Base-by-base conservation (phyloP, 2,797 vertebrate species). In the Characodon lateralis region DNA sequence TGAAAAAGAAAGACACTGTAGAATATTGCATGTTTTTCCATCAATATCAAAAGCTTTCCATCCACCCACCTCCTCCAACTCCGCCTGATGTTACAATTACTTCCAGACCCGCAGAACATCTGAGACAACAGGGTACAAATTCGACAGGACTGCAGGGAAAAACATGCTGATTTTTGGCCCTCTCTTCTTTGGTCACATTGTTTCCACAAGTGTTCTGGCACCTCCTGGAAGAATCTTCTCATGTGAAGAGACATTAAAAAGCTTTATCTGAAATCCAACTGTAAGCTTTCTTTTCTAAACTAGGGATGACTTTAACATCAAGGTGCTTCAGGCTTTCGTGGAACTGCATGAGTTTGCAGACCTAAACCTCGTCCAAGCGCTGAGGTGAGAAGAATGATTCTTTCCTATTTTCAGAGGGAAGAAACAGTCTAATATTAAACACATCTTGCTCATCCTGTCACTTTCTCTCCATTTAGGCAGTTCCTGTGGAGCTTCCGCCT, bases 321-420 rank as follows among this genome's bases (percentile, higher is more conserved):
- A 97, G 92, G 98, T 99, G 89, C 96, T 99, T 71, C 97, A 98
- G 87, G 98, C 98, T 7, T 99, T 99, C 85, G 98, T 99, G 85
- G 98, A 99, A 93, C 97, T 99, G 89, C 98, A 99, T 76, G 98
- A 99, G 94, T 99, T 99, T 91, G 97, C 97, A 5, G 97, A 99
- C 90, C 97, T 99, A 91, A 98, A 99, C 93, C 96, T 96, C 2
- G 95, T 99, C 61, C 98, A 99, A 91, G 98, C 98, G 6, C 96
- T 99, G 94, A 95, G 98, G 98, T 99, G 80, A 95, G 91, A 73
- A 7, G 12, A 73, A 4, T 1, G 6, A 73, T 74, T 4, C 2
- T 6, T 20, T 9, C 39, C 71, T 35, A 55, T 46, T 69, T 18
- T 1, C 20, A 4, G 59, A n/a, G 48, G 24, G 5, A 53, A 24